Conservation (phyloP, 2,888 invertebrate species). For the Brassicogethes aeneus region DNA sequence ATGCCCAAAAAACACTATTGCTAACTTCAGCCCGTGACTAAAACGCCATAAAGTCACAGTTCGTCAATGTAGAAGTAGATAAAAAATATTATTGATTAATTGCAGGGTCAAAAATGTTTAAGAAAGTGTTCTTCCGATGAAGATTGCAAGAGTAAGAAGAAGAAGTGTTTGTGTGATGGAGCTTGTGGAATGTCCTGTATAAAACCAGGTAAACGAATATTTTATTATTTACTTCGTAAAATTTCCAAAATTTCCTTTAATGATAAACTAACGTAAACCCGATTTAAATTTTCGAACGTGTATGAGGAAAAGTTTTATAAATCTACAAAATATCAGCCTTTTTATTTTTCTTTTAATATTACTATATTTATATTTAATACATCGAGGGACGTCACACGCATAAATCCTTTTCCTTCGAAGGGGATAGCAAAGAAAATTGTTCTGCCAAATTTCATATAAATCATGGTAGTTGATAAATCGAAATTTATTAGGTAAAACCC, state of each 20-base stretch:
- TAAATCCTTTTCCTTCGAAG: too few species aligned
- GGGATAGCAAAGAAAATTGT: too few species aligned
- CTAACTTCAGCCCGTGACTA: not conserved
- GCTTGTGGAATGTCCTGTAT: slow-evolving; percentile 96
- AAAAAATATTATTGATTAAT: too few species aligned
- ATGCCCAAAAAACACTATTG: too few species aligned
- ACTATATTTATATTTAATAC: too few species aligned
- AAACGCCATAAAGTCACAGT: not conserved
- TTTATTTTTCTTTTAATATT: too few species aligned
- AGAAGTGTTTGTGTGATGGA: slow-evolving; percentile 95
- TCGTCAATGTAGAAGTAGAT: too few species aligned
- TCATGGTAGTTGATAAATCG: too few species aligned
- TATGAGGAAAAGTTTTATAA: not conserved
- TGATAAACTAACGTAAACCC: not conserved
- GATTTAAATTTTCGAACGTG: not conserved
- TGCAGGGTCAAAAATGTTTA: slow-evolving; percentile 76
- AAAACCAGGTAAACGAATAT: slow-evolving; percentile 66
- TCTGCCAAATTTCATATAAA: too few species aligned
- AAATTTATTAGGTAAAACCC: too few species aligned
- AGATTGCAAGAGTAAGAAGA: slow-evolving; percentile 94
- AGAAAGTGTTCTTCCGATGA: slow-evolving; percentile 89
- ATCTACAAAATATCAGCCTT: too few species aligned
- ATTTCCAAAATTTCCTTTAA: slow-evolving; percentile 2
- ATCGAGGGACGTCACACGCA: too few species aligned
- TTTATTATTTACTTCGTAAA: slow-evolving; percentile 16